Evolutionary conservation across 2,797 vertebrate species (phyloP).

Genomic region (Enteromius trimaculatus): DNA sequence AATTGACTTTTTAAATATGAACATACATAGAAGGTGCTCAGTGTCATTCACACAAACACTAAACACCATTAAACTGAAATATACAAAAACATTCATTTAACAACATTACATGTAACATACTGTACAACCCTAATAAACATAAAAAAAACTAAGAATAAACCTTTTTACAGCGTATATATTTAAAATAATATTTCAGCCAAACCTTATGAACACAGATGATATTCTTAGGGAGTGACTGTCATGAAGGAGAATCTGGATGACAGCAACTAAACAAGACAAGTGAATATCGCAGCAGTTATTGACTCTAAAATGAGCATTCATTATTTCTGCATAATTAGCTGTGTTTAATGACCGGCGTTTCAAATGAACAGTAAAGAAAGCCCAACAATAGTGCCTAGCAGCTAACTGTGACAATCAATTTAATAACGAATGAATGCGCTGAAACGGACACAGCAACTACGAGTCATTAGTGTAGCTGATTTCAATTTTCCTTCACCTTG

Average conservation of each 20-base stretch:
- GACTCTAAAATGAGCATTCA: constrained; percentile 7
- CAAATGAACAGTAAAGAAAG: constrained; percentile 27
- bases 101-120: too few relatives aligned
- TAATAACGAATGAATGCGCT: constrained; percentile 33
- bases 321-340: constrained; percentile 40
- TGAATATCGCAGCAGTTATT: constrained; percentile 39
- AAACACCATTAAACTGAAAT: too few relatives aligned
- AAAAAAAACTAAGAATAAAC: too few relatives aligned
- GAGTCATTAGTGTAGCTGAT: constrained; percentile 27
- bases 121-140: too few relatives aligned
- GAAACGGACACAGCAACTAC: neutral
- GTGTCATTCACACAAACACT: too few relatives aligned
- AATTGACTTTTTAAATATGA: neutral
- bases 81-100: too few relatives aligned
- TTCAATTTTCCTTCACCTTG: neutral
- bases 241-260: constrained; percentile 16
- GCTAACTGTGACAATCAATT: constrained; percentile 34
- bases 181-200: neutral
- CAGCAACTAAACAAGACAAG: constrained; percentile 34
- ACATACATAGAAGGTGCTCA: too few relatives aligned
- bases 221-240: neutral
- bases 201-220: neutral
- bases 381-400: constrained; percentile 23
- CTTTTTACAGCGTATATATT: neutral
- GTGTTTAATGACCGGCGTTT: constrained; percentile 28